A percentile compares a stretch with the other conserved stretches of the same genome.
Conservation (phyloP, 1,140 invertebrate species). For the Pogonomyrmex californicus region DNA sequence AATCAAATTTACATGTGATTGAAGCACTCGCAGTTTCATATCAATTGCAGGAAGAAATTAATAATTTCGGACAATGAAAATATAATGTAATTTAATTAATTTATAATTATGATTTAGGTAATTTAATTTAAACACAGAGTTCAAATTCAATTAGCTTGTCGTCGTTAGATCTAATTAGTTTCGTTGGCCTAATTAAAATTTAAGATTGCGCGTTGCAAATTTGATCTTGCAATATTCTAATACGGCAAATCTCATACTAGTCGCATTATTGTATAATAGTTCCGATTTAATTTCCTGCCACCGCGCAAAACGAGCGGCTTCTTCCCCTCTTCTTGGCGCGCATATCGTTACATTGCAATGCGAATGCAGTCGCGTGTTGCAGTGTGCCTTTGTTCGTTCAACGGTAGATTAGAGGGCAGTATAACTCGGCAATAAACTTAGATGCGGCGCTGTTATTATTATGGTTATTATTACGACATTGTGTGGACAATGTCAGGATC, state of each 20-base stretch:
- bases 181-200: conserved; percentile 18
- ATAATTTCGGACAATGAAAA: no score
- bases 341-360: conserved; percentile 35
- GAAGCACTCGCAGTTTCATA: not conserved
- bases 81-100: no score
- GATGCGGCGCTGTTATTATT: conserved; percentile 49
- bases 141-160: not conserved
- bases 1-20: not conserved
- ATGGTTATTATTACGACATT: conserved; percentile 48
- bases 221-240: conserved; percentile 6
- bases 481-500: conserved; percentile 18
- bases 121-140: not conserved
- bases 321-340: conserved; percentile 11
- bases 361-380: conserved; percentile 38
- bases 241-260: conserved; percentile 7
- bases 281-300: conserved; percentile 58
- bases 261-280: conserved; percentile 62
- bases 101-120: no score
- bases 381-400: conserved; percentile 49
- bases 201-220: not conserved
- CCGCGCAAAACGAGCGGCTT: not conserved
- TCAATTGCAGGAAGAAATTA: not conserved
- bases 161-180: conserved; percentile 19
- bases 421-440: conserved; percentile 60
- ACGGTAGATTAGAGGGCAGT: conserved; percentile 59